Conservation (phyloP, 2,888 invertebrate genomes). For the Cephus sareptanus region DNA sequence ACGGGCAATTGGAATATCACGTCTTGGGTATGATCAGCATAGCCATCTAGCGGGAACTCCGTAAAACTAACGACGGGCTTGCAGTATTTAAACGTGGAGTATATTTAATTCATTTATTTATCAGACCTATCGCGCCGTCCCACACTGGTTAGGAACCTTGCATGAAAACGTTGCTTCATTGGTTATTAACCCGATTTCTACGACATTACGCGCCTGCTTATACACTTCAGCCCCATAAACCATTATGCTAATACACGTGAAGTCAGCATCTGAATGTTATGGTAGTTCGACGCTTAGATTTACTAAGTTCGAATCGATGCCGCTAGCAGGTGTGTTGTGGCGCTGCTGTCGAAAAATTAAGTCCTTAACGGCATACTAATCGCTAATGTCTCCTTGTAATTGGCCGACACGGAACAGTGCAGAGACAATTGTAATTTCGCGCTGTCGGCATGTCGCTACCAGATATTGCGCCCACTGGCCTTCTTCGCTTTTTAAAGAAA, state of each 20-base stretch:
- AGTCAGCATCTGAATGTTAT: constrained; percentile 18
- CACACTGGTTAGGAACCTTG: constrained; percentile 30
- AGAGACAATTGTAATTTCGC: not conserved
- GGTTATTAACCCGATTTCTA: constrained; percentile 31
- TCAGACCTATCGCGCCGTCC: not conserved
- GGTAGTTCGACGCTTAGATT: not conserved
- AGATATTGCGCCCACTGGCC: not conserved
- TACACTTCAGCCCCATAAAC: constrained; percentile 32
- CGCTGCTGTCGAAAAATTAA: not conserved
- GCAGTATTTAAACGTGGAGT: not conserved
- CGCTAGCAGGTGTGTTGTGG: not conserved
- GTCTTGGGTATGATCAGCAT: not conserved
- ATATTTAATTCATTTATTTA: not conserved
- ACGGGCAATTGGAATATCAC: not conserved
- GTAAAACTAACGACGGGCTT: too few relatives aligned
- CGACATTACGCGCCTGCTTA: constrained; percentile 16
- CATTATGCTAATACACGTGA: constrained; percentile 42
- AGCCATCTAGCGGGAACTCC: not conserved
- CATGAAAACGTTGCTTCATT: constrained; percentile 23
- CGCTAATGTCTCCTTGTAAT: not conserved
- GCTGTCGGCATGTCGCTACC: not conserved
- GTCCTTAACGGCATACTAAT: not conserved
- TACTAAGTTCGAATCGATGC: not conserved
- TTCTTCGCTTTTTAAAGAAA: not conserved
- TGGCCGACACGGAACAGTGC: not conserved